These are phyloP conservation scores for Lacerta bilineata DNA, from an alignment of 2,797 vertebrate species.

Conservation along the genomic window DNA sequence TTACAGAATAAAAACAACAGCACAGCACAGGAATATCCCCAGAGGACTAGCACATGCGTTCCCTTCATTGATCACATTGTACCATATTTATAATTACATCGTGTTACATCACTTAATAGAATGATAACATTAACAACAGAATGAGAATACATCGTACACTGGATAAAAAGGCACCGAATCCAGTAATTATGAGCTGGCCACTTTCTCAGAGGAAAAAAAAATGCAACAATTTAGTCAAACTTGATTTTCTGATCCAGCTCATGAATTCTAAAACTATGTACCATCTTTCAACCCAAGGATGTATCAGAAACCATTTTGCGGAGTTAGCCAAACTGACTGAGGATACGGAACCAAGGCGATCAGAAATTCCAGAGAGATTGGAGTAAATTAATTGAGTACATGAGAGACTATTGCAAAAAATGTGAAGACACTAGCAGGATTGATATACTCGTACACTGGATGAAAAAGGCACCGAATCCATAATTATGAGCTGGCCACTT, in stretches of 20 bases:
- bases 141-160: not conserved
- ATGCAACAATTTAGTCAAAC: not conserved
- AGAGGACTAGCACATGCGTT: not conserved
- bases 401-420: too few species aligned
- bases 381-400: too few species aligned
- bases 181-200: not conserved
- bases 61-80: not conserved
- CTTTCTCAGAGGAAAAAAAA: not conserved
- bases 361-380: too few species aligned
- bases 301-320: not conserved
- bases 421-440: too few species aligned
- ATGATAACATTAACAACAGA: not conserved
- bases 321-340: too few species aligned
- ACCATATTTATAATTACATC: slow-evolving; percentile 19
- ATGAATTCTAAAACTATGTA: not conserved
- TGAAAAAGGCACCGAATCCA: too few species aligned
- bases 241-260: not conserved
- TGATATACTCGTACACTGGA: too few species aligned
- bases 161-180: slow-evolving; percentile 5
- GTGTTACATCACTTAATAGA: not conserved
- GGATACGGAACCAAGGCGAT: too few species aligned
- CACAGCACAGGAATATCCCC: not conserved
- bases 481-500: too few species aligned
- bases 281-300: too few species aligned
- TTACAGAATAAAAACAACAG: not conserved